Evolutionary conservation across 1,140 invertebrate genomes (phyloP).

Genomic region (Drosophila bocki): DNA sequence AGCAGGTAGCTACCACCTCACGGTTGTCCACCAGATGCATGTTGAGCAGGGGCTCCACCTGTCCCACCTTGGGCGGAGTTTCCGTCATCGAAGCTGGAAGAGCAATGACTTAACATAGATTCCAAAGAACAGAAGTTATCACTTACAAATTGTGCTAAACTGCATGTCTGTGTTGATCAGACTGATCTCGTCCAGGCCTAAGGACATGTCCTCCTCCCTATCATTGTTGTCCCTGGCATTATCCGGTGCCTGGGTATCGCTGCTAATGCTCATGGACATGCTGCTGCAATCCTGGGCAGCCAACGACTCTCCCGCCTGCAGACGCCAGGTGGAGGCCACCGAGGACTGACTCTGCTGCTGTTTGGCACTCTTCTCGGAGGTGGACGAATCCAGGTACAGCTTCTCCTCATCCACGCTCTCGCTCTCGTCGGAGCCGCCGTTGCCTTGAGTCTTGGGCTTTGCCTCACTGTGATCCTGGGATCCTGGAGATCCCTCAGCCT

Average conservation of each 20-base stretch:
- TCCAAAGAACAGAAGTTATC: no score
- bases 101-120: not conserved
- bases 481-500: slow-evolving; percentile 27
- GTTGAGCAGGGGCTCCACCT: slow-evolving; percentile 59
- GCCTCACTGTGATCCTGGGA: slow-evolving; percentile 11
- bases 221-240: slow-evolving; percentile 34
- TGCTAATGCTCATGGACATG: slow-evolving; percentile 86
- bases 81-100: slow-evolving; percentile 74
- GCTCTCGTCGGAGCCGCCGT: slow-evolving; percentile 68
- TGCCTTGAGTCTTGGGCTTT: slow-evolving; percentile 24
- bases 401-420: slow-evolving; percentile 84
- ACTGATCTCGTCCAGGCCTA: slow-evolving; percentile 73
- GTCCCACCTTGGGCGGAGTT: slow-evolving; percentile 39
- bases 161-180: slow-evolving; percentile 74
- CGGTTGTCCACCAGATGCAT: slow-evolving; percentile 69
- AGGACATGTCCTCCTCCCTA: slow-evolving; percentile 60
- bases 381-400: slow-evolving; percentile 79
- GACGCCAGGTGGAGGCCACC: slow-evolving; percentile 86
- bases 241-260: slow-evolving; percentile 72
- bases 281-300: slow-evolving; percentile 87
- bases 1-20: slow-evolving; percentile 35
- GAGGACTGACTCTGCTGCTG: slow-evolving; percentile 86
- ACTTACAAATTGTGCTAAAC: slow-evolving; percentile 80
- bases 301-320: slow-evolving; percentile 88
- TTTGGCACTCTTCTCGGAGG: slow-evolving; percentile 80